phyloP scores from a whole-genome alignment of 2,797 vertebrate genomes.

The Xerus rutilus region DNA sequence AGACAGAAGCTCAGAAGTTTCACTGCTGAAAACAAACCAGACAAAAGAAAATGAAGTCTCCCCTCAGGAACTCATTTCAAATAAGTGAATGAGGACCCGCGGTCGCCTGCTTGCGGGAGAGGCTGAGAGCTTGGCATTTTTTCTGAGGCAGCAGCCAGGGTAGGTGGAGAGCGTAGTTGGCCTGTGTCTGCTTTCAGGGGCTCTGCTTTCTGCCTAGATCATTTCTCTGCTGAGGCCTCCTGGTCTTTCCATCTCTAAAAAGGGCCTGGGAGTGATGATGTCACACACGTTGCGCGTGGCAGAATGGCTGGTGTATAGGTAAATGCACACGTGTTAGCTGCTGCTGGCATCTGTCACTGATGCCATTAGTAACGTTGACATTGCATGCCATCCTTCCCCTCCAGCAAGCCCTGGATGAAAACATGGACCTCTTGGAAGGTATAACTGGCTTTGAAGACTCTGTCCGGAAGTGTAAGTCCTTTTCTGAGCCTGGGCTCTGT shows the following conservation, averaged over 20 bases:
- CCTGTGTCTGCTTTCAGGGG: not conserved
- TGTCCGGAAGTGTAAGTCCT: conserved; percentile 94
- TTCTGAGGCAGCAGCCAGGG: not conserved
- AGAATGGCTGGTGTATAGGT: not conserved
- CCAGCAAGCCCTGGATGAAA: conserved; percentile 95
- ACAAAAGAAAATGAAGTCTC: not conserved
- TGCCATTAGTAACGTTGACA: fast-evolving
- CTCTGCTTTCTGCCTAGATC: not conserved
- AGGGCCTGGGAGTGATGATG: not conserved
- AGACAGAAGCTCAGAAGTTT: conserved; percentile 66
- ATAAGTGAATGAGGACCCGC: fast-evolving
- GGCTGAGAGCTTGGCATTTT: not conserved
- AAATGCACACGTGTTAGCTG: not conserved
- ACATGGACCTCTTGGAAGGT: conserved; percentile 94
- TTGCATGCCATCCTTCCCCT: fast-evolving
- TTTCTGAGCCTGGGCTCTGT: not conserved
- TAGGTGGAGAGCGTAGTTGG: no score
- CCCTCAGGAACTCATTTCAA: not conserved
- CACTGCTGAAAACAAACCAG: not conserved
- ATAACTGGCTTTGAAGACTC: conserved; percentile 97
- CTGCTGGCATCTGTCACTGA: fast-evolving
- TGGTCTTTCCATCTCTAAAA: not conserved
- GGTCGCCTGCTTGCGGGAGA: not conserved
- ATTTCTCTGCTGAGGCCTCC: not conserved
- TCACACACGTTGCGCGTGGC: no score